Conservation (phyloP, 1,140 invertebrate species). For the Protaetia brevitarsis region DNA sequence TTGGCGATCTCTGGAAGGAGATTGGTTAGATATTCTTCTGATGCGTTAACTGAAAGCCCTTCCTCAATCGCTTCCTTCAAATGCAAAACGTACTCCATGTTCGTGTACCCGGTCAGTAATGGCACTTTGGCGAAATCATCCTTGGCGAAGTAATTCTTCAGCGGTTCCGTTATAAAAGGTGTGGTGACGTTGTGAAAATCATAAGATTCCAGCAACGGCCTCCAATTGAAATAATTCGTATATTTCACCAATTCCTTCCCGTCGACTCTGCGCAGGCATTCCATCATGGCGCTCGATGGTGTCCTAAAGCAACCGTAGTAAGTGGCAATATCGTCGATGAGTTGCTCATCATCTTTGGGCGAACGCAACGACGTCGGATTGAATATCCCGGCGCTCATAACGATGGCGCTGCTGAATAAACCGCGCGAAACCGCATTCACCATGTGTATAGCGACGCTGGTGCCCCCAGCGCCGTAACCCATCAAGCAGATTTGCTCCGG, state of each 20-base stretch:
- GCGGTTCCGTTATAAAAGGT: slow-evolving; percentile 65
- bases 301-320: slow-evolving; percentile 64
- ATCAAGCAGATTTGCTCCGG: slow-evolving; percentile 80
- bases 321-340: slow-evolving; percentile 53
- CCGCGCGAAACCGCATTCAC: slow-evolving; percentile 59
- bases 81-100: slow-evolving; percentile 71
- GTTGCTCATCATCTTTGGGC: slow-evolving; percentile 53
- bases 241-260: slow-evolving; percentile 58
- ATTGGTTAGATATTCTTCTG: slow-evolving; percentile 55
- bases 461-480: slow-evolving; percentile 78
- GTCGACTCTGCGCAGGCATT: slow-evolving; percentile 63
- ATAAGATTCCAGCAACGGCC: slow-evolving; percentile 64
- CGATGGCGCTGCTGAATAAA: slow-evolving; percentile 63
- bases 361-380: slow-evolving; percentile 56
- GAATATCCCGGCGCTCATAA: slow-evolving; percentile 71
- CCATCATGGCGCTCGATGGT: slow-evolving; percentile 61
- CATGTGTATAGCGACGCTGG: slow-evolving; percentile 70
- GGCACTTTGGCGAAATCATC: slow-evolving; percentile 63
- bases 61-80: slow-evolving; percentile 56
- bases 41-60: slow-evolving; percentile 54
- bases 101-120: slow-evolving; percentile 68
- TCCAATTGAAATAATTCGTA: slow-evolving; percentile 62
- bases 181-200: slow-evolving; percentile 63
- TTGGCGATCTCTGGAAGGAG: slow-evolving; percentile 60
- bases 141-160: slow-evolving; percentile 58